These are phyloP conservation scores for Vidua chalybeata DNA, from an alignment of 2,113 vertebrate genomes.

Conservation along the genomic window DNA sequence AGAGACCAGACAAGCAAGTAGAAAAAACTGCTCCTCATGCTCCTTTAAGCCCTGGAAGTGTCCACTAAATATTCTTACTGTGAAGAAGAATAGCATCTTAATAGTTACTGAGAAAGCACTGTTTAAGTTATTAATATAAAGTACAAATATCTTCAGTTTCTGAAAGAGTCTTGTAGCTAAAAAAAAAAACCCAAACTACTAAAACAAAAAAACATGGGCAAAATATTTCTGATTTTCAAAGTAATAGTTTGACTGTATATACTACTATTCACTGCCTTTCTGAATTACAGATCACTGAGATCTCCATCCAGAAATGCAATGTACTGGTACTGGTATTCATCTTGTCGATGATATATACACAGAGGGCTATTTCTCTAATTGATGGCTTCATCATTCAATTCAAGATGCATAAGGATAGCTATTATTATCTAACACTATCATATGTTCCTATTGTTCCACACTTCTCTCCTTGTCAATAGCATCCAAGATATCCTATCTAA, in stretches of 20 bases:
- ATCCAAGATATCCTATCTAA: conserved; percentile 8
- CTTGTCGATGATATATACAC: conserved; percentile 7
- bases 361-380: conserved; percentile 36
- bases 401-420: conserved; percentile 19
- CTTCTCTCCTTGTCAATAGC: conserved; percentile 28
- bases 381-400: conserved; percentile 35
- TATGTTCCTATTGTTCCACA: conserved; percentile 34
- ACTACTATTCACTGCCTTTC: conserved; percentile 6
- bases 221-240: conserved; percentile 9
- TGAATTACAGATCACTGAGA: conserved; percentile 33
- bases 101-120: background rate
- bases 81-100: background rate
- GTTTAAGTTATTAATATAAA: background rate
- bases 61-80: background rate
- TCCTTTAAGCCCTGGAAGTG: background rate
- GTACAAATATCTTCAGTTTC: background rate
- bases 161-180: background rate
- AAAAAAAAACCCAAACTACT: background rate
- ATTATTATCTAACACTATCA: conserved; percentile 51
- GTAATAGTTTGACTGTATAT: background rate
- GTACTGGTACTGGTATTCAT: background rate
- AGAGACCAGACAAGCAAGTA: background rate
- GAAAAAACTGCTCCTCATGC: background rate
- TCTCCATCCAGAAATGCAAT: background rate
- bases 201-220: background rate